Percentiles rank a stretch among this genome's conserved stretches.
phyloP scores from a whole-genome alignment of 1,140 invertebrate genomes.

The Drosophila fuyamai region DNA sequence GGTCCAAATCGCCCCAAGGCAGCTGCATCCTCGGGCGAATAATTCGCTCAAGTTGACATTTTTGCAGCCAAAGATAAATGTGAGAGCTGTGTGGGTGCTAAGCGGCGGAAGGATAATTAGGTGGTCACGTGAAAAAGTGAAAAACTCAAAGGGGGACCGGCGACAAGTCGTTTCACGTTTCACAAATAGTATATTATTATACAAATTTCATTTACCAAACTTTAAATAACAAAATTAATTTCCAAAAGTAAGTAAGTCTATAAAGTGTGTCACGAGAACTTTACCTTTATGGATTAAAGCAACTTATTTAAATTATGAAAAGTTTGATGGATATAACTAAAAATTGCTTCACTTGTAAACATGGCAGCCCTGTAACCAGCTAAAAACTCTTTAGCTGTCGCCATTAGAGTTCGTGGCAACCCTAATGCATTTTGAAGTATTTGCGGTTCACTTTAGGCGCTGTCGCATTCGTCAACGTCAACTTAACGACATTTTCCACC shows the following conservation, averaged over 20 bases:
- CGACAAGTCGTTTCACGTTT: no score
- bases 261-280: no score
- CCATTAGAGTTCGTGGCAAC: conserved; percentile 34
- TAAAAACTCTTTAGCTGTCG: background rate
- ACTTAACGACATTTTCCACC: conserved; percentile 40
- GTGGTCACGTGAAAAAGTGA: conserved; percentile 14
- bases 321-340: background rate
- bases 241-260: no score
- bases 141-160: background rate
- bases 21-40: conserved; percentile 55
- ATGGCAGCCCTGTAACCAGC: conserved; percentile 12
- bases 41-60: conserved; percentile 54
- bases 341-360: conserved; percentile 5
- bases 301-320: no score
- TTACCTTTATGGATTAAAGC: no score
- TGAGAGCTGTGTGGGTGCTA: conserved; percentile 13
- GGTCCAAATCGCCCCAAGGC: conserved; percentile 20
- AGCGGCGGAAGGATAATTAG: conserved; percentile 31
- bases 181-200: no score
- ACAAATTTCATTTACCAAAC: background rate
- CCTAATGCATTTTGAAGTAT: conserved; percentile 44
- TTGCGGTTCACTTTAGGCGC: conserved; percentile 42
- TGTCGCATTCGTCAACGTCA: conserved; percentile 69
- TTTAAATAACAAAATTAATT: background rate
- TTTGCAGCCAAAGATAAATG: conserved; percentile 37